Evolutionary conservation across 2,797 vertebrate genomes (phyloP).

Genomic region (Tiaroga cobitis): DNA sequence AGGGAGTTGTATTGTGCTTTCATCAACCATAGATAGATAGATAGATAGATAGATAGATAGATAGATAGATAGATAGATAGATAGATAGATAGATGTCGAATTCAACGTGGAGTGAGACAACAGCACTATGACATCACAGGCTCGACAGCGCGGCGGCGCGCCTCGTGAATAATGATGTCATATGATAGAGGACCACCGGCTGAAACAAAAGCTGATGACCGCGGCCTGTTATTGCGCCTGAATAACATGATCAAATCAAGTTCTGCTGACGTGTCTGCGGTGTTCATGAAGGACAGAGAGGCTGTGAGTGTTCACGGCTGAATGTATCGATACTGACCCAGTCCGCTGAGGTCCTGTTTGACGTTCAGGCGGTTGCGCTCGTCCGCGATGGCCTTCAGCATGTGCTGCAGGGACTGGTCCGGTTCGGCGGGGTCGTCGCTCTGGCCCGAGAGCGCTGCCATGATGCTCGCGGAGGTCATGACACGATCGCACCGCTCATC

Average conservation of each 20-base stretch:
- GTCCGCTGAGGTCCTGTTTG: slow-evolving; percentile 78
- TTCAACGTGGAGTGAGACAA: background rate
- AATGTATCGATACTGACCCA: slow-evolving; percentile 65
- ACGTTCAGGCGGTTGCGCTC: slow-evolving; percentile 78
- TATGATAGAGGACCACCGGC: background rate
- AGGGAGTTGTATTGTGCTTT: background rate
- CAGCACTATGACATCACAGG: slow-evolving; percentile 18
- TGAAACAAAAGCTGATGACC: slow-evolving; percentile 14
- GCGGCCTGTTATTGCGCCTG: background rate
- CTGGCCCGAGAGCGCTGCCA: slow-evolving; percentile 80
- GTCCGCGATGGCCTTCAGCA: slow-evolving; percentile 83
- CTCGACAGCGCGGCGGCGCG: background rate
- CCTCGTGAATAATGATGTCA: slow-evolving; percentile 17
- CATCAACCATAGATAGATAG: background rate
- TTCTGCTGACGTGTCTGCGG: background rate
- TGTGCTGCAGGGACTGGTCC: slow-evolving; percentile 80
- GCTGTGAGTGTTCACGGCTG: background rate
- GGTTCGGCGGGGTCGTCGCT: slow-evolving; percentile 73
- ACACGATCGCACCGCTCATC: slow-evolving; percentile 63
- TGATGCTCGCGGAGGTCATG: slow-evolving; percentile 79
- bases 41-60: background rate
- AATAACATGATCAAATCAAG: background rate
- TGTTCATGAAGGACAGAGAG: background rate
- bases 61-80: background rate
- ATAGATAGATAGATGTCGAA: background rate